phyloP scores from a whole-genome alignment of 2,113 vertebrate species.

The Spea bombifrons region DNA sequence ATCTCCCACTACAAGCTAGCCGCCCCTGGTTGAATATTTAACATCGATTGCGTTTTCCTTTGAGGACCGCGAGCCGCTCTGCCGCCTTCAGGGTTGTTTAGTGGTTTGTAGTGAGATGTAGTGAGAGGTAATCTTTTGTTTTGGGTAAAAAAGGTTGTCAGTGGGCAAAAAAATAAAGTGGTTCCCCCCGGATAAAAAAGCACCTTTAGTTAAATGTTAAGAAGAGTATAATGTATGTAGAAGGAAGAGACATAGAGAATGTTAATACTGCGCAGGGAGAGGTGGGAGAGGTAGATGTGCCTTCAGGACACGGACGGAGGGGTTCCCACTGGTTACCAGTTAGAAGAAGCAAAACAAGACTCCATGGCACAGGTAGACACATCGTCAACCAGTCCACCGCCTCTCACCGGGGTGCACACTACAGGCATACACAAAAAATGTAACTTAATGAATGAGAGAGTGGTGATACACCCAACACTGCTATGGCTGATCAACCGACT shows the following conservation, averaged over 20 bases:
- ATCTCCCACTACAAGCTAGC: too few relatives aligned
- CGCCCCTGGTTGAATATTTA: too few relatives aligned
- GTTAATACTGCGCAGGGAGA: slow-evolving; percentile 8
- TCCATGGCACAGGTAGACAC: neutral
- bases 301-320: slow-evolving; percentile 30
- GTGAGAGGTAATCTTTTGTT: too few relatives aligned
- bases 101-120: too few relatives aligned
- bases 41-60: too few relatives aligned
- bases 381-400: neutral
- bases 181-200: neutral
- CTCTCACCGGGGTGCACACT: neutral
- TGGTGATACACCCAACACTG: slow-evolving; percentile 33
- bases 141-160: neutral
- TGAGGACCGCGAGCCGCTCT: too few relatives aligned
- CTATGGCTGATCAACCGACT: slow-evolving; percentile 14
- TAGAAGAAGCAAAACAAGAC: neutral
- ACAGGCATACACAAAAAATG: neutral
- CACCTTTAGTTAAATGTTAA: neutral
- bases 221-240: neutral
- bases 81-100: too few relatives aligned
- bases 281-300: slow-evolving; percentile 39
- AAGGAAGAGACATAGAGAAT: neutral
- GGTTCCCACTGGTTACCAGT: neutral
- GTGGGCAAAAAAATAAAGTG: neutral
- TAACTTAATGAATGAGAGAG: neutral